Evolutionary conservation across 2,113 vertebrate species (phyloP).

Genomic region (Psephotus haematonotus): DNA sequence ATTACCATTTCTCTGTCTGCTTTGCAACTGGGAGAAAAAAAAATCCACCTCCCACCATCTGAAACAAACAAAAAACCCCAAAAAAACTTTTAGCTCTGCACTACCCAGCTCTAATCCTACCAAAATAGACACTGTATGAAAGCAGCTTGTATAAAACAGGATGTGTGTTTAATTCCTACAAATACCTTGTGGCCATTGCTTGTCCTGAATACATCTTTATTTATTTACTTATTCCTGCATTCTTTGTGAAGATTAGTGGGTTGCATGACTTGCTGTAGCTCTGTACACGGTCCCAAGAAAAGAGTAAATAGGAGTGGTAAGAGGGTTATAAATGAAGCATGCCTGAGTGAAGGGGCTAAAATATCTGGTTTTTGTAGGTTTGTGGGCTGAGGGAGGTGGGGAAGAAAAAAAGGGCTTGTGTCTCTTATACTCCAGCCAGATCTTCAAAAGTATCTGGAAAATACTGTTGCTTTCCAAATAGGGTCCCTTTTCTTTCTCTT

Average conservation of each 20-base stretch:
- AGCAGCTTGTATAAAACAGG: background rate
- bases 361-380: background rate
- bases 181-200: background rate
- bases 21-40: background rate
- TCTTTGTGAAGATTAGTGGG: conserved; percentile 28
- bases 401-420: background rate
- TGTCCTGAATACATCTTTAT: conserved; percentile 15
- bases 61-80: background rate
- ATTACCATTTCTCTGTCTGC: background rate
- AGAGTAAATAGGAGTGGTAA: background rate
- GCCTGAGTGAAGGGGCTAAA: background rate
- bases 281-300: background rate
- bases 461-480: background rate
- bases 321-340: background rate
- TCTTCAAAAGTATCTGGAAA: background rate
- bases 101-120: background rate
- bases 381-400: background rate
- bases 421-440: background rate
- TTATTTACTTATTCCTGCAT: conserved; percentile 28
- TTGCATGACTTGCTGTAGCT: background rate
- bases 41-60: background rate
- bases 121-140: background rate
- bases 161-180: background rate
- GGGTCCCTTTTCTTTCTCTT: background rate
- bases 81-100: background rate